Percentiles rank a stretch among this genome's conserved stretches.
Conservation (phyloP, 2,797 vertebrate species). For the Tarsius wallacei region DNA sequence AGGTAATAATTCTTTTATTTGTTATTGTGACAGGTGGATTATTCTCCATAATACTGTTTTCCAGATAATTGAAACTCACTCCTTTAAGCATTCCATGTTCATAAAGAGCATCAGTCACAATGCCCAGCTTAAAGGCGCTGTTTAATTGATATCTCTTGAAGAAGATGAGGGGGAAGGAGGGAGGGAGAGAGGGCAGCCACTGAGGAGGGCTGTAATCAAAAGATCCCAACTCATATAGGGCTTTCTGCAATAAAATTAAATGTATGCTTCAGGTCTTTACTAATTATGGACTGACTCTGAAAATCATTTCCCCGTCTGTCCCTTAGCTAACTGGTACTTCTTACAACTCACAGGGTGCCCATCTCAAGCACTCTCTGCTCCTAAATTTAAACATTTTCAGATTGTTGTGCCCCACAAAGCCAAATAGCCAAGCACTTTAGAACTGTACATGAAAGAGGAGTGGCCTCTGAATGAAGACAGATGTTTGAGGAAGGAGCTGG, state of each 20-base stretch:
- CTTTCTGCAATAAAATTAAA: neutral
- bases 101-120: neutral
- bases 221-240: neutral
- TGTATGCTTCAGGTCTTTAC: neutral
- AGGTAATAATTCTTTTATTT: conserved; percentile 31
- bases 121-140: neutral
- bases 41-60: conserved; percentile 41
- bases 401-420: neutral
- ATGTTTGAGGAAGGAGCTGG: neutral
- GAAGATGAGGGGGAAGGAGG: neutral
- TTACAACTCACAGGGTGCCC: neutral
- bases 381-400: conserved; percentile 9
- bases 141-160: conserved; percentile 10
- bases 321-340: neutral
- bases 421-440: conserved; percentile 24
- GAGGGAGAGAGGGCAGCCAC: neutral
- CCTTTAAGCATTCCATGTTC: neutral
- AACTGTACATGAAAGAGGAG: neutral
- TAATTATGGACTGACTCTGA: conserved; percentile 2
- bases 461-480: neutral
- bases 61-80: conserved; percentile 29
- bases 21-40: neutral
- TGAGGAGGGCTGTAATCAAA: neutral
- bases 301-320: neutral
- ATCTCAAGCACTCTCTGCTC: neutral